Base-by-base conservation (phyloP, 2,888 invertebrate species). In the Acleris sparsana region DNA sequence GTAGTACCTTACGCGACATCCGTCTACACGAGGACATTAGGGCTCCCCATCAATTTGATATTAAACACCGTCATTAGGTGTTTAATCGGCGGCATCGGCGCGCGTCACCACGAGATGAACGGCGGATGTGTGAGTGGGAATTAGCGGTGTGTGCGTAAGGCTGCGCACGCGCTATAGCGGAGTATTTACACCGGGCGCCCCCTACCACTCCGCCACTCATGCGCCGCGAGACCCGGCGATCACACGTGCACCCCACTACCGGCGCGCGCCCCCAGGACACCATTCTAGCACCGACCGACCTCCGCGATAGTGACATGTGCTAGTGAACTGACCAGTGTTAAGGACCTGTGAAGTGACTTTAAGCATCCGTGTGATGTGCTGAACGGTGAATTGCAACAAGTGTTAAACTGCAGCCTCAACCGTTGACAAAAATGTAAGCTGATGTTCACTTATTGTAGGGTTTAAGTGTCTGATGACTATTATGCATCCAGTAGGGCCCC, bases 161-260 rank as follows among this genome's bases (percentile, higher is more conserved):
- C 83, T 80, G 86, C 83, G 90, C 90, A 87, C 87, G 88, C 88
- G 89, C 84, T 72, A 82, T 82, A 83, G 76, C 86, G 80, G 80
- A 82, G 90, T 92, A 92, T 92, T 91, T 92, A 92, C 92, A 82
- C 86, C 86, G 85, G 70, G 85, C 86, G 88, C 87, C 91, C 91
- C 89, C 92, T 92, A 86, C 92, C 91, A 92, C 88, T 83, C 80
- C 83, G 86, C 80, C 92, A 92, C 92, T 92, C 89, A 92, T 90
- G 92, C 92, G 87, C 91, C 82, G 89, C 84, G 75, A 85, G 89
- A 87, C 85, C 83, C 80, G 80, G 86, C 69, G 88, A 86, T 75
- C 89, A 91, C 92, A 92, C 92, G 91, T 89, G 81, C 84, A 82
- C 85, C 86, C 86, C 87, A 85, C 88, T 82, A 86, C 79, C 79